Evolutionary conservation across 1,140 invertebrate species (phyloP).

Genomic region (Pogonomyrmex californicus): DNA sequence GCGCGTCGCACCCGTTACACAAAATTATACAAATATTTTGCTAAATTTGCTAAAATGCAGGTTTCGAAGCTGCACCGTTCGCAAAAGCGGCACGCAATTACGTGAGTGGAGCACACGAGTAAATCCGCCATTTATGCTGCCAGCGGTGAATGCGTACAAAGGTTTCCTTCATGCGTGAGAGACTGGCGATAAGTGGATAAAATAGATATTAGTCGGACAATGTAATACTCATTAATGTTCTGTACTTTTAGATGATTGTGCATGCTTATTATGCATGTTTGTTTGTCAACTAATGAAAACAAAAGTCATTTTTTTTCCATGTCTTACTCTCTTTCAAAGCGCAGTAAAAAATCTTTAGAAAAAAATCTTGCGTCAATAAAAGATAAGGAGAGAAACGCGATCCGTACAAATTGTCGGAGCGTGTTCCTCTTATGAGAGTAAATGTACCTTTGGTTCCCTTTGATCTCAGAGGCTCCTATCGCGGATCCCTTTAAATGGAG

Average conservation of each 20-base stretch:
- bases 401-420: neutral
- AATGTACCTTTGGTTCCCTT: slow-evolving; percentile 33
- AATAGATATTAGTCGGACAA: neutral
- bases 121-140: slow-evolving; percentile 1
- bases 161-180: neutral
- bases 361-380: neutral
- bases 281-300: neutral
- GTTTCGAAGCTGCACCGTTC: neutral
- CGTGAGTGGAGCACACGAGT: slow-evolving; percentile 12
- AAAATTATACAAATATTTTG: slow-evolving; percentile 46
- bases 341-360: neutral
- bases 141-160: slow-evolving; percentile 4
- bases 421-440: neutral
- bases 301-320: neutral
- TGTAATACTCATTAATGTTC: neutral
- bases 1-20: neutral
- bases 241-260: neutral
- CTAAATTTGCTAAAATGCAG: slow-evolving; percentile 12
- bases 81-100: slow-evolving; percentile 26
- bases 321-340: neutral
- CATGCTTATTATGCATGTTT: neutral
- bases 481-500: slow-evolving; percentile 35
- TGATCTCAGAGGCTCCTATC: slow-evolving; percentile 29
- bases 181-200: neutral
- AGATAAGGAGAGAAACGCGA: neutral